phyloP scores from a whole-genome alignment of 1,140 invertebrate genomes.

The Cryptotermes secundus region DNA sequence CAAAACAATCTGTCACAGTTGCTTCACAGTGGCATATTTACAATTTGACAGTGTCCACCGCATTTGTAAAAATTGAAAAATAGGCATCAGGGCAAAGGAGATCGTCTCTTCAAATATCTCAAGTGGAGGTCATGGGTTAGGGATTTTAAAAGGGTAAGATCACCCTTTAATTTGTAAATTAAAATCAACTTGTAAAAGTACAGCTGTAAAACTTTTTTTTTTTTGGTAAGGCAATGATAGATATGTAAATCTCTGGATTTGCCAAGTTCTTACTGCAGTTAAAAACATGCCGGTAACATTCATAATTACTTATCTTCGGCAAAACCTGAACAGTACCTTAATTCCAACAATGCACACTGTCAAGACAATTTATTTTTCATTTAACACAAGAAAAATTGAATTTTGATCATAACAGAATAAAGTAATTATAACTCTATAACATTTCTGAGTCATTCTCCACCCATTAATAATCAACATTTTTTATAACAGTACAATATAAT shows the following conservation, averaged over 20 bases:
- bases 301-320: not conserved
- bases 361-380: constrained; percentile 17
- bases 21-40: constrained; percentile 27
- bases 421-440: not conserved
- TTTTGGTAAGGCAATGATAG: constrained; percentile 30
- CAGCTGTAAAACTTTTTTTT: constrained; percentile 22
- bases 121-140: constrained; percentile 5
- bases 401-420: not conserved
- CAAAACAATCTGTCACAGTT: constrained; percentile 26
- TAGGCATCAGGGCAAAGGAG: not conserved
- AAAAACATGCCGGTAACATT: no score
- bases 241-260: constrained; percentile 26
- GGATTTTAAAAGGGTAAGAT: not conserved
- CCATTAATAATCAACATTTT: not conserved
- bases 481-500: not conserved
- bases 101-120: not conserved
- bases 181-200: constrained; percentile 20
- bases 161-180: constrained; percentile 21
- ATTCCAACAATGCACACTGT: constrained; percentile 27
- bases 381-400: not conserved
- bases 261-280: constrained; percentile 5
- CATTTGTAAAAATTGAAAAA: constrained; percentile 30
- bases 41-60: constrained; percentile 30
- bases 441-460: not conserved
- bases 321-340: constrained; percentile 12